Conservation (phyloP, 2,113 vertebrate genomes). For the Machaerirhynchus nigripectus region DNA sequence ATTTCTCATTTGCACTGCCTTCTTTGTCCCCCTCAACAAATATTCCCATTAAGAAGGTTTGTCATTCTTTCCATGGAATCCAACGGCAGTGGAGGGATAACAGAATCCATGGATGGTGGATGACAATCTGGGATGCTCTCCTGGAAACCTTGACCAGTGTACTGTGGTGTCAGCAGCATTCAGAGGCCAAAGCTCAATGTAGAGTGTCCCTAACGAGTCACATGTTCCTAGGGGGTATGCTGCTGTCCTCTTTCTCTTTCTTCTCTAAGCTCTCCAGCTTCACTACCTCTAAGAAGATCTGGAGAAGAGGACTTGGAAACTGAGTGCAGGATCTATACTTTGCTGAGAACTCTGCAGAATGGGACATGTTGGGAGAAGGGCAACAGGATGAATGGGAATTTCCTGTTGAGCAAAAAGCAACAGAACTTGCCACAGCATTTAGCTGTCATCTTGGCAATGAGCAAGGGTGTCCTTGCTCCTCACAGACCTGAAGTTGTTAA, state of each 20-base stretch:
- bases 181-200: not conserved
- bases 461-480: not conserved
- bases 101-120: not conserved
- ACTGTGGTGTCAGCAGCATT: not conserved
- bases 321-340: not conserved
- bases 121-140: not conserved
- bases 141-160: not conserved
- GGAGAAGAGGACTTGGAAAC: not conserved
- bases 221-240: accelerated
- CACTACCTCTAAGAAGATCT: not conserved
- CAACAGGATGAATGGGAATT: not conserved
- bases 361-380: not conserved
- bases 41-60: not conserved
- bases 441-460: not conserved
- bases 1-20: not conserved
- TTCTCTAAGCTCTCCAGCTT: not conserved
- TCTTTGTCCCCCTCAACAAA: not conserved
- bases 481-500: not conserved
- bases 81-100: not conserved
- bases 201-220: not conserved
- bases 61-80: not conserved
- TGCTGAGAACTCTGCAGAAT: not conserved
- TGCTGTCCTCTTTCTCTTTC: not conserved
- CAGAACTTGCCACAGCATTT: not conserved
- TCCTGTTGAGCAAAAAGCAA: not conserved